phyloP scores from a whole-genome alignment of 2,888 invertebrate genomes.

The Pyralis farinalis region DNA sequence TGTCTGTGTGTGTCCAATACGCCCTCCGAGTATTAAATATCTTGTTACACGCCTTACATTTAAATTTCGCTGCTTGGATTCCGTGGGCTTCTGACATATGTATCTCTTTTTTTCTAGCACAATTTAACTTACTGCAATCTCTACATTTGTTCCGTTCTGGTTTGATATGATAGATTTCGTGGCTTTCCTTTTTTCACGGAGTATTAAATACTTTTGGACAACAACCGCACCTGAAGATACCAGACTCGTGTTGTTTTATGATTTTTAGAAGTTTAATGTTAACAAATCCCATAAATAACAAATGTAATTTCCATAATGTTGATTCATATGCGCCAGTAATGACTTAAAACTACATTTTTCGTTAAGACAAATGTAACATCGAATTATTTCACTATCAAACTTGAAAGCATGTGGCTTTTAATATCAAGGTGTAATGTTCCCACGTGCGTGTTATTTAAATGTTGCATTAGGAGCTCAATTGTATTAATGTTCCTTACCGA shows the following conservation, averaged over 20 bases:
- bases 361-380: slow-evolving; percentile 29
- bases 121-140: slow-evolving; percentile 9
- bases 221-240: slow-evolving; percentile 27
- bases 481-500: slow-evolving; percentile 11
- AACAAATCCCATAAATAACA: slow-evolving; percentile 36
- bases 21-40: slow-evolving; percentile 25
- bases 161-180: slow-evolving; percentile 23
- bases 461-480: slow-evolving; percentile 28
- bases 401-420: slow-evolving; percentile 42
- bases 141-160: slow-evolving; percentile 31
- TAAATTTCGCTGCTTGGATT: background rate
- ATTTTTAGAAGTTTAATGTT: slow-evolving; percentile 15
- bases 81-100: slow-evolving; percentile 20
- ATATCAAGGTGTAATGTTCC: slow-evolving; percentile 28
- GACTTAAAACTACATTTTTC: slow-evolving; percentile 30
- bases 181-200: slow-evolving; percentile 26
- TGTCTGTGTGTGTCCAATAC: slow-evolving; percentile 34
- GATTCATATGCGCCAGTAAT: slow-evolving; percentile 37
- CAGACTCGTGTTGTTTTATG: slow-evolving; percentile 18
- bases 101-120: slow-evolving; percentile 14
- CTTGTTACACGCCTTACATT: background rate
- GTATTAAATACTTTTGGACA: slow-evolving; percentile 33
- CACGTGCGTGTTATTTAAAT: slow-evolving; percentile 26
- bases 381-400: slow-evolving; percentile 28
- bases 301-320: slow-evolving; percentile 35